These are phyloP conservation scores for Argyra leucocephala DNA, from an alignment of 2,888 invertebrate species.

Conservation along the genomic window DNA sequence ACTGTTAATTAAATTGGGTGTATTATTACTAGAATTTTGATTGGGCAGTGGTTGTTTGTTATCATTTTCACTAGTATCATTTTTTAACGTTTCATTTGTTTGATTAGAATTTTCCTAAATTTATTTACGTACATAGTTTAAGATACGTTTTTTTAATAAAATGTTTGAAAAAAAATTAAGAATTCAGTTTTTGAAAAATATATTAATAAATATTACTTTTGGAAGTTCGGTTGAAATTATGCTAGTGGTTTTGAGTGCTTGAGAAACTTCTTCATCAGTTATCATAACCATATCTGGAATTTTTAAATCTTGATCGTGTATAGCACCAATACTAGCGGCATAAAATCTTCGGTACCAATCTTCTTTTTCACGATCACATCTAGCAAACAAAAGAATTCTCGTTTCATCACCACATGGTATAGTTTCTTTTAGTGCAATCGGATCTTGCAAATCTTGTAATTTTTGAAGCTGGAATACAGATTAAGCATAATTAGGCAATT, in stretches of 20 bases:
- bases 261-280: slow-evolving; percentile 30
- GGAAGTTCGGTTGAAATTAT: background rate
- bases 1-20: slow-evolving; percentile 18
- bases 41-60: slow-evolving; percentile 18
- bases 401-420: slow-evolving; percentile 42
- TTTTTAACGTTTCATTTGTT: slow-evolving; percentile 14
- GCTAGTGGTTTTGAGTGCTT: slow-evolving; percentile 12
- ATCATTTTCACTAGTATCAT: slow-evolving; percentile 16
- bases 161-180: too few relatives aligned
- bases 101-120: slow-evolving; percentile 18
- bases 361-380: slow-evolving; percentile 41
- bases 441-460: slow-evolving; percentile 29
- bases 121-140: slow-evolving; percentile 21
- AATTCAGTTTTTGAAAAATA: too few relatives aligned
- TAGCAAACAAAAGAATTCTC: slow-evolving; percentile 37
- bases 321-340: slow-evolving; percentile 35
- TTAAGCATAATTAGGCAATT: too few relatives aligned
- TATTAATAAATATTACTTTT: background rate
- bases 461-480: slow-evolving; percentile 31
- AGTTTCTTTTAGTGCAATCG: slow-evolving; percentile 28
- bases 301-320: slow-evolving; percentile 38
- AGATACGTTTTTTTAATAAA: slow-evolving; percentile 23
- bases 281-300: slow-evolving; percentile 35
- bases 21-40: slow-evolving; percentile 18
- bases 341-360: slow-evolving; percentile 42